Conservation (phyloP, 2,888 invertebrate species). For the Polietes domitor region DNA sequence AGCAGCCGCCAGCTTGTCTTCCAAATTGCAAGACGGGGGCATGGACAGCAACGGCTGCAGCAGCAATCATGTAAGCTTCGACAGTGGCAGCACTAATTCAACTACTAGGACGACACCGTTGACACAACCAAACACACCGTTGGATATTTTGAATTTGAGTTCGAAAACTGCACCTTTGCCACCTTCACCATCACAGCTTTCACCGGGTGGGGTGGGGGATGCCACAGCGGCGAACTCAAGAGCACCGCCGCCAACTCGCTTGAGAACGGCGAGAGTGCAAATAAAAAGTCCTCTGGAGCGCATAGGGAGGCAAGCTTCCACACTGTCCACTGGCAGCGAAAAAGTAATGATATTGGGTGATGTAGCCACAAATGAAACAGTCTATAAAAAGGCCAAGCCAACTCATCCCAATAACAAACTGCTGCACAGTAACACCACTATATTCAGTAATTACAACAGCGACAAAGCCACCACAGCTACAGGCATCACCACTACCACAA, state of each 20-base stretch:
- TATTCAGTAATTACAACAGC: constrained; percentile 25
- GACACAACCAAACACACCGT: constrained; percentile 45
- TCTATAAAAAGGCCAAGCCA: constrained; percentile 41
- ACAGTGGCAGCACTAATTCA: constrained; percentile 51
- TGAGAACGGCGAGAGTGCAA: constrained; percentile 57
- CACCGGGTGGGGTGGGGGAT: constrained; percentile 20
- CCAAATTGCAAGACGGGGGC: constrained; percentile 37
- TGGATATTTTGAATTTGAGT: constrained; percentile 49
- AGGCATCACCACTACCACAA: constrained; percentile 18
- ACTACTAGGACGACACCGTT: constrained; percentile 52
- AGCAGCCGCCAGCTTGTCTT: constrained; percentile 45
- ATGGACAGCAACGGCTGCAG: constrained; percentile 33
- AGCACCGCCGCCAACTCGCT: constrained; percentile 7
- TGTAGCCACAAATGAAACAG: constrained; percentile 61
- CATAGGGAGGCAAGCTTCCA: constrained; percentile 72
- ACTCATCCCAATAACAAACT: constrained; percentile 11
- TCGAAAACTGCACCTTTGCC: constrained; percentile 25
- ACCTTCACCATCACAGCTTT: constrained; percentile 37
- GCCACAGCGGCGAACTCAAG: not conserved
- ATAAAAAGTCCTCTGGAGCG: constrained; percentile 44
- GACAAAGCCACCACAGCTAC: constrained; percentile 51
- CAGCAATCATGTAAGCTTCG: constrained; percentile 40
- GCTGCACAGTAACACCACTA: constrained; percentile 21
- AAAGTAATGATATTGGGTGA: constrained; percentile 78
- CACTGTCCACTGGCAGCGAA: constrained; percentile 73